phyloP scores from a whole-genome alignment of 1,140 invertebrate genomes.

The Ceratina japonica region DNA sequence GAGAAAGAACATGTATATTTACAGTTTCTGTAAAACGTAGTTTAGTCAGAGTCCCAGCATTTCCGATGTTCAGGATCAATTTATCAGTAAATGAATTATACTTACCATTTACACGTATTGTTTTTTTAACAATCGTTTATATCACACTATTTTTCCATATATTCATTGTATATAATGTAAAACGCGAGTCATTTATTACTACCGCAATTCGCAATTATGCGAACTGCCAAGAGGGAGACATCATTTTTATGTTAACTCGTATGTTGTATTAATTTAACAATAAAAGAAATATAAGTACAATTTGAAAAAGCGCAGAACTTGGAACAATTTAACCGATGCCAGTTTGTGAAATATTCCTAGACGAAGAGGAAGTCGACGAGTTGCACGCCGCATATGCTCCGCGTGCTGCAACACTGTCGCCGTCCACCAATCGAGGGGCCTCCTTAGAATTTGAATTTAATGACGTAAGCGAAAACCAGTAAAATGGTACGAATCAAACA shows the following conservation, averaged over 20 bases:
- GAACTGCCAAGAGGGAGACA: neutral
- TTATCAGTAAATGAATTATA: conserved; percentile 11
- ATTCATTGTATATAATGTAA: neutral
- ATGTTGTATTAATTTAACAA: conserved; percentile 14
- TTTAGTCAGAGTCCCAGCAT: conserved; percentile 3
- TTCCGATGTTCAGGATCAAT: neutral
- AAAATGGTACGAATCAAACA: conserved; percentile 40
- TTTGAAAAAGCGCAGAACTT: neutral
- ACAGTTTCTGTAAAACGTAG: neutral
- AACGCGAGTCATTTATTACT: conserved; percentile 16
- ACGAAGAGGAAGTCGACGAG: too few relatives aligned
- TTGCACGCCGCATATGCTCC: too few relatives aligned
- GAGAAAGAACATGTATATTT: neutral
- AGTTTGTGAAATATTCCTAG: conserved; percentile 30
- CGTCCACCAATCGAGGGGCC: conserved; percentile 25
- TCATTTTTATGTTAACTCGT: conserved; percentile 10
- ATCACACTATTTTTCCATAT: neutral
- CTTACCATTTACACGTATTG: neutral
- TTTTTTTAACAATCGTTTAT: conserved; percentile 6
- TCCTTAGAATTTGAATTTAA: conserved; percentile 58
- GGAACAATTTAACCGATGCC: too few relatives aligned
- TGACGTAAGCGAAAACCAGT: conserved; percentile 57
- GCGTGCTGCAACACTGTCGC: neutral
- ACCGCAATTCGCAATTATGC: conserved; percentile 13
- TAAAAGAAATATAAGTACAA: neutral